Evolutionary conservation across 2,888 invertebrate genomes (phyloP).

Genomic region (Drosophila lutescens): DNA sequence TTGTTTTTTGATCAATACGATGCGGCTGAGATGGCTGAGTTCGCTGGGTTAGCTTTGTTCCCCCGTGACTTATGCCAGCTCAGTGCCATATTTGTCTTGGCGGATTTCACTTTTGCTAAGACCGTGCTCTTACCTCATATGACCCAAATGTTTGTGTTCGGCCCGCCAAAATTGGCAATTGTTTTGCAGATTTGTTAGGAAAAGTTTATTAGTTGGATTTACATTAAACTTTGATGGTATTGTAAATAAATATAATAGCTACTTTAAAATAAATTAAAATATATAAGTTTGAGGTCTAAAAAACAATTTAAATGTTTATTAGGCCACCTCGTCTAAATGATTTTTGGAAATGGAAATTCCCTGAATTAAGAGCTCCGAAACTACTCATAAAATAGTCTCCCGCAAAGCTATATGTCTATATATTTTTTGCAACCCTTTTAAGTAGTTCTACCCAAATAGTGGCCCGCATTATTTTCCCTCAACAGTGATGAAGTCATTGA

Average conservation of each 20-base stretch:
- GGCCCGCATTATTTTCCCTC: slow-evolving; percentile 32
- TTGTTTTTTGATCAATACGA: slow-evolving; percentile 29
- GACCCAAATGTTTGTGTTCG: not conserved
- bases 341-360: no score
- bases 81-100: slow-evolving; percentile 16
- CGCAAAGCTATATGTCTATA: not conserved
- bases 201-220: no score
- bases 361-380: no score
- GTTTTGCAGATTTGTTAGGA: no score
- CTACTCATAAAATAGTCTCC: not conserved
- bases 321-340: no score
- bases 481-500: slow-evolving; percentile 1
- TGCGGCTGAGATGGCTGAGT: slow-evolving; percentile 5
- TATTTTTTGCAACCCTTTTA: not conserved
- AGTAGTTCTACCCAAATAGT: not conserved
- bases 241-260: no score
- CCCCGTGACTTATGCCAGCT: slow-evolving; percentile 15
- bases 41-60: slow-evolving; percentile 8
- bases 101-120: slow-evolving; percentile 19
- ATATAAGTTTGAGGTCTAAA: no score
- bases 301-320: no score
- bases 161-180: no score
- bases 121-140: slow-evolving; percentile 8
- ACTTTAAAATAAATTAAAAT: no score
- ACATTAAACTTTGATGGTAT: no score